Evolutionary conservation across 92 coral and sea anemone species (phyloP), one percentile per base, ranked within the genome.

Genomic region (Phenganax subtilis): DNA sequence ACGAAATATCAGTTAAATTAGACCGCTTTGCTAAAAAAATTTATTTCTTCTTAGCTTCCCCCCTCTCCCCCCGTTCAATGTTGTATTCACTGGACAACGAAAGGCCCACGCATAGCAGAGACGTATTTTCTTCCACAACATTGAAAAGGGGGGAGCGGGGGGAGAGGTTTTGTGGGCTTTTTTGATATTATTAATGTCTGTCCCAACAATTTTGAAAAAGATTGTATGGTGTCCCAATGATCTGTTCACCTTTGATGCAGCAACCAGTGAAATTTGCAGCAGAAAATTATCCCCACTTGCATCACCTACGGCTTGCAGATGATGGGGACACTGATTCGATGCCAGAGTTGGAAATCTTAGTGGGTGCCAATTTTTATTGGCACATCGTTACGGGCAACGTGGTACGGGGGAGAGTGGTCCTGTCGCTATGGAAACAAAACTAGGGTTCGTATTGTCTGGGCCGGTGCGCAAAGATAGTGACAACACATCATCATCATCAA

Each of bases 361-460:
- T 77, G 44, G 86, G 90, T 25, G 78, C 83, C 0, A 85, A 88
- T 81, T 81, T 58, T 47, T 88, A 53, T 71, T 85, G 84, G 88
- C 75, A 85, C 62, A 75, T 88, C 77, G 84, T 77, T 17, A 65
- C 85, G 7, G 86, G 88, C 8, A 58, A 72, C 8, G 84, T 81
- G 30, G 71, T 75, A 82, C 76, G 88, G 88, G 90, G 86, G 84
- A 85, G 86, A 61, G 53, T 25, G 90, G 86, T 30, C 91, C 88
- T 17, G 72, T 85, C 60, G 84, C 85, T 27, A 85, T 88, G 84
- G 76, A 85, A 60, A 71, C 88, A 27, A 75, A 77, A 30, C 51
- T 88, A 12, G 86, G 88, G 1, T 85, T 68, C 29, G 73, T 76
- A 15, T 77, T 88, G 3, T 88, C 91, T 12, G 91, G 88, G 6